Evolutionary conservation across 2,888 invertebrate species (phyloP).

Genomic region (Melangyna quadrimaculata): DNA sequence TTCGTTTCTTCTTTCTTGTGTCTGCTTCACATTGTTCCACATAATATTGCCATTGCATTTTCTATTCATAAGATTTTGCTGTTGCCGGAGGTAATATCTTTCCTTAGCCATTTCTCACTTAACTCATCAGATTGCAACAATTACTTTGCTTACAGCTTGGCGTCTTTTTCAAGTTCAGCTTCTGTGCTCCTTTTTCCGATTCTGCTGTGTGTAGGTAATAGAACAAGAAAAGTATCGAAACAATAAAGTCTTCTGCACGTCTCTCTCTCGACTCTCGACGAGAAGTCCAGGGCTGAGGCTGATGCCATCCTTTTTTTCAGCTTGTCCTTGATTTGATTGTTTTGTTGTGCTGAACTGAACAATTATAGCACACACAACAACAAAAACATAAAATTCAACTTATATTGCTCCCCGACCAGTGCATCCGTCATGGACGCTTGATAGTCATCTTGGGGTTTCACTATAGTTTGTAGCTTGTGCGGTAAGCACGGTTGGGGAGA

Average conservation of each 20-base stretch:
- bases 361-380: slow-evolving; percentile 28
- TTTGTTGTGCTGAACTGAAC: neutral
- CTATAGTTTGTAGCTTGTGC: neutral
- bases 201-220: neutral
- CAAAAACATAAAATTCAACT: neutral
- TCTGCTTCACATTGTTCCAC: slow-evolving; percentile 22
- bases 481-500: neutral
- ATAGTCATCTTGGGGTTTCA: slow-evolving; percentile 59
- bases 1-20: neutral
- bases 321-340: slow-evolving; percentile 59
- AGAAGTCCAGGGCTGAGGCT: neutral
- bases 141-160: slow-evolving; percentile 5
- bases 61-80: neutral
- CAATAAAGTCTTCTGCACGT: slow-evolving; percentile 34
- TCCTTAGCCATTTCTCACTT: slow-evolving; percentile 16
- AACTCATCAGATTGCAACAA: slow-evolving; percentile 37
- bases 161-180: slow-evolving; percentile 42
- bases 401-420: slow-evolving; percentile 12
- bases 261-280: neutral
- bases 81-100: slow-evolving; percentile 15
- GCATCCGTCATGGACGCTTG: slow-evolving; percentile 65
- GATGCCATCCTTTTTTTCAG: neutral
- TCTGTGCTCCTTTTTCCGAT: slow-evolving; percentile 43
- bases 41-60: slow-evolving; percentile 5
- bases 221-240: slow-evolving; percentile 47